phyloP scores from a whole-genome alignment of 2,113 vertebrate genomes.

The Chrysemys picta region DNA sequence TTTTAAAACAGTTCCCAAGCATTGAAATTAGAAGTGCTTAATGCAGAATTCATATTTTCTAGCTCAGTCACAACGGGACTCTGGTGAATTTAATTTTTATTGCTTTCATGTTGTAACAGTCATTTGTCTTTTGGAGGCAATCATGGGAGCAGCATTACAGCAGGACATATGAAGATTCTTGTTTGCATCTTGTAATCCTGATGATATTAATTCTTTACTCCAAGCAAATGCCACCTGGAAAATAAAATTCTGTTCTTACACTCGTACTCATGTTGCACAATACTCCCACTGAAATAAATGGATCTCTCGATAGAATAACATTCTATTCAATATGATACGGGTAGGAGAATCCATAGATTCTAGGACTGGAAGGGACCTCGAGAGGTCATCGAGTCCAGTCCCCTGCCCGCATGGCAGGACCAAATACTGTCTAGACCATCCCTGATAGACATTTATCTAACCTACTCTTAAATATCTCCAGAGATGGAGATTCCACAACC shows the following conservation, averaged over 20 bases:
- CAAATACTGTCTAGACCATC: too few relatives aligned
- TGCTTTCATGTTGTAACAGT: slow-evolving; percentile 56
- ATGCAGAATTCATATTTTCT: slow-evolving; percentile 73
- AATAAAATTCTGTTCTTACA: not conserved
- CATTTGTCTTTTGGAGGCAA: slow-evolving; percentile 70
- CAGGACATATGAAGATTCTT: slow-evolving; percentile 54
- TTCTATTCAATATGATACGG: not conserved
- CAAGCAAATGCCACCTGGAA: not conserved
- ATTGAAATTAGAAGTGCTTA: slow-evolving; percentile 75
- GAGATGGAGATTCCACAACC: too few relatives aligned
- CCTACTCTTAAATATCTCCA: too few relatives aligned
- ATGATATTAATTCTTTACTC: slow-evolving; percentile 48
- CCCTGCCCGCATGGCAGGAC: too few relatives aligned
- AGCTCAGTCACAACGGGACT: slow-evolving; percentile 61
- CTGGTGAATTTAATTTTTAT: slow-evolving; percentile 72
- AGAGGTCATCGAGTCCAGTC: too few relatives aligned
- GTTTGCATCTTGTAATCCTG: slow-evolving; percentile 26
- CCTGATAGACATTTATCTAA: too few relatives aligned
- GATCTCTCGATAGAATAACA: fast-evolving
- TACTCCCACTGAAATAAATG: not conserved
- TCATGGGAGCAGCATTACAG: slow-evolving; percentile 71
- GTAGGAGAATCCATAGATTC: not conserved
- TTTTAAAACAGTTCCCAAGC: slow-evolving; percentile 66
- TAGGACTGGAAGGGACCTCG: too few relatives aligned
- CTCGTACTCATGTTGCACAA: not conserved